Percentiles rank a stretch among this genome's conserved stretches.
Conservation (phyloP, 2,888 invertebrate species). For the Lycia hirtaria region DNA sequence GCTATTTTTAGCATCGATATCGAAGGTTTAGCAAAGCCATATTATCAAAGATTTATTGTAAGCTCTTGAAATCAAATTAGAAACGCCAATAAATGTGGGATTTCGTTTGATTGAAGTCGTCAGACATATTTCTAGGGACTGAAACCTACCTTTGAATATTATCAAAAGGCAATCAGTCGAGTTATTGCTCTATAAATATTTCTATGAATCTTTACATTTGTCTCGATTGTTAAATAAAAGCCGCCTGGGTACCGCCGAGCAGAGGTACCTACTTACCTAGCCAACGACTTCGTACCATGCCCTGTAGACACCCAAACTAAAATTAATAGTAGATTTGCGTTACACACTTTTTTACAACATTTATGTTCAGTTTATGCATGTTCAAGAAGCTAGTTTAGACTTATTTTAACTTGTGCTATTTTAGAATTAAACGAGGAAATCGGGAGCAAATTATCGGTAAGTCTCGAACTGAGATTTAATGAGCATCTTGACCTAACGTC, state of each 20-base stretch:
- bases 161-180: constrained; percentile 9
- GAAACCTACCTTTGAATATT: constrained; percentile 7
- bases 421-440: too few species aligned
- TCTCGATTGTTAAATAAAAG: background rate
- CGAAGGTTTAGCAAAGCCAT: background rate
- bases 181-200: constrained; percentile 11
- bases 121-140: background rate
- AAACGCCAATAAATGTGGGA: background rate
- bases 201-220: constrained; percentile 6
- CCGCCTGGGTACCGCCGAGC: background rate
- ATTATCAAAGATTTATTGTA: background rate
- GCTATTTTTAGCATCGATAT: background rate
- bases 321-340: too few species aligned
- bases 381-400: too few species aligned
- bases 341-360: too few species aligned
- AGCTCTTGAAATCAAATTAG: background rate
- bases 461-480: too few species aligned
- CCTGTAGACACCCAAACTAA: too few species aligned
- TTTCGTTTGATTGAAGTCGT: constrained; percentile 1
- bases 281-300: too few species aligned
- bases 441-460: too few species aligned
- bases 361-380: too few species aligned
- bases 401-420: too few species aligned
- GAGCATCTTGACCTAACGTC: too few species aligned
- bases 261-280: too few species aligned